Evolutionary conservation across 2,113 vertebrate genomes (phyloP).

Genomic region (Pogona vitticeps): DNA sequence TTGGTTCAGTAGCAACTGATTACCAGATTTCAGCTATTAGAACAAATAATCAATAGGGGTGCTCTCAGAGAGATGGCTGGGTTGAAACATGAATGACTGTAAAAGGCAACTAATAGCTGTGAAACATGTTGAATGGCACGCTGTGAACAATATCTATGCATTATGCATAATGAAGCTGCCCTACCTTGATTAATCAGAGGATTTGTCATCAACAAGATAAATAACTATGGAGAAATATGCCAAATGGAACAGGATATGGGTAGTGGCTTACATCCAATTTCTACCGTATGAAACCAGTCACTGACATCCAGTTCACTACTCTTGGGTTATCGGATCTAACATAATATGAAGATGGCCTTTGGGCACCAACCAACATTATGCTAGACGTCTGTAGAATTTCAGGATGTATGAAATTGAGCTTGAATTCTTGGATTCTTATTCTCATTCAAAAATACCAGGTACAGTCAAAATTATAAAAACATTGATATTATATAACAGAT

Average conservation of each 20-base stretch:
- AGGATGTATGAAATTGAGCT: not conserved
- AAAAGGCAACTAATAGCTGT: not conserved
- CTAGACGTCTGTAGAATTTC: not conserved
- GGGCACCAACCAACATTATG: not conserved
- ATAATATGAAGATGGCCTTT: not conserved
- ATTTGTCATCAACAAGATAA: not conserved
- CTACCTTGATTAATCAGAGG: not conserved
- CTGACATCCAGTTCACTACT: not conserved
- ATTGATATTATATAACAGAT: too few relatives aligned
- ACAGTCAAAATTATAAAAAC: too few relatives aligned
- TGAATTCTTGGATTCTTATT: not conserved
- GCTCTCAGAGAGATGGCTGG: not conserved
- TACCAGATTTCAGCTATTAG: too few relatives aligned
- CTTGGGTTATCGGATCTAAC: not conserved
- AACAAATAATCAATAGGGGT: not conserved
- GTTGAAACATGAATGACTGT: not conserved
- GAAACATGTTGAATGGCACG: not conserved
- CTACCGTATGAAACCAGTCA: not conserved
- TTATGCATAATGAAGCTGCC: not conserved
- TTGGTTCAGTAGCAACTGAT: too few relatives aligned
- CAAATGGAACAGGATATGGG: not conserved
- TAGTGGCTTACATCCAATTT: not conserved
- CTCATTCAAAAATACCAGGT: too few relatives aligned
- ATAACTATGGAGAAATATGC: not conserved
- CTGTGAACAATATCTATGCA: too few relatives aligned